Evolutionary conservation across 1,140 invertebrate genomes (phyloP), one percentile per base, ranked within the genome.

Genomic region (Drosophila takahashii): DNA sequence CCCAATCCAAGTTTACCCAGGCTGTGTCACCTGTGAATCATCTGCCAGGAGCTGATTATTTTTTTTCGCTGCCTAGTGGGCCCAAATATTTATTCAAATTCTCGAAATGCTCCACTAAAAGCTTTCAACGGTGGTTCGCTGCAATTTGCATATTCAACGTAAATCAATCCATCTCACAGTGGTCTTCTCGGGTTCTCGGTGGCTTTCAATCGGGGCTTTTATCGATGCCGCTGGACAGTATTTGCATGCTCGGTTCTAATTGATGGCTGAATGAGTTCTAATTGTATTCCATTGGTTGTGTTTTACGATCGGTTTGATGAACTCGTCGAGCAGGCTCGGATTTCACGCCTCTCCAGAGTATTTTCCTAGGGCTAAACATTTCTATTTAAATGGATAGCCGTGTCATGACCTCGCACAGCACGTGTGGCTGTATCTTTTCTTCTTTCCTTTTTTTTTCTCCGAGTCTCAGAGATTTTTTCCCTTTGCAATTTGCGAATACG

Each of bases 191-290:
- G 26, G 32, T 54, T 45, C 65, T 66, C 44, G 44, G 13, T 41
- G 29, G 56, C 61, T 64, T 64, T n/a, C 26, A 67, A 15, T 37
- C 34, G 59, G 62, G 36, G 64, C 47, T 69, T 81, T 81, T 45
- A 85, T 86, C 74, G 60, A 36, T 41, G 69, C 78, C 83, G 78
- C 83, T 66, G 60, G 47, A 47, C 51, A 42, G 39, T 32, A 86
- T 81, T 85, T 81, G 78, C 81, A 87, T 85, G 74, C 69, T 81
- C 53, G 69, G 60, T 70, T 54, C 77, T 86, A 85, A 85, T 87
- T 87, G 78, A 87, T 77, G 67, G 53, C 58, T 87, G 83, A 87
- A 75, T 85, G 83, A 70, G 77, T 78, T 87, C 69, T 66, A 78
- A 85, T 85, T 78, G 62, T 57, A 37, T 78, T 75, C 75, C 65